Evolutionary conservation across 1,140 invertebrate species (phyloP), one percentile per base, ranked within the genome.

Genomic region (Dendroctonus ponderosae): DNA sequence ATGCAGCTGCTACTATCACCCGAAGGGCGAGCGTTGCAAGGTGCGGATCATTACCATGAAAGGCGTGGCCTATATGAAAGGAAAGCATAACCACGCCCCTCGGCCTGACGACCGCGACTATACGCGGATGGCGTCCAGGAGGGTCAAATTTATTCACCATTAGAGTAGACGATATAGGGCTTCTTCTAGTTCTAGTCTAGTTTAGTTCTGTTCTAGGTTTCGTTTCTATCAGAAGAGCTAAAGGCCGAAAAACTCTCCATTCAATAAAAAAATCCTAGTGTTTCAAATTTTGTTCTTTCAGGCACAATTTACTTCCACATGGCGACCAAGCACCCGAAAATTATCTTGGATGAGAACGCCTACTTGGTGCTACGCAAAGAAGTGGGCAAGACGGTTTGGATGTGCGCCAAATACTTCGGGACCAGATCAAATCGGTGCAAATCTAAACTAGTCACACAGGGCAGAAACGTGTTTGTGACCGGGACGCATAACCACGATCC

Each of bases 271-370:
- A 26, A 26, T 1, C 26, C 26, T 26, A 26, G 26, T 26, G 26
- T 26, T 26, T 26, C 26, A 26, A 26, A 26, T 26, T 26, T 26
- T 26, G 26, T 39, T 14, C 56, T 70, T 70, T 66, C 54, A 74
- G 72, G 68, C 41, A 56, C 65, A 51, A 72, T 74, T 41, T 69
- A 71, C 56, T 74, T 74, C 57, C 70, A 74, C 44, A 67, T 72
- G 42, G 72, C 66, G 15, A 74, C 70, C 40, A 74, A 74, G 56
- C 68, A 74, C 53, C 72, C 72, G 7, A 74, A 74, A 64, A 74
- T 74, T 9, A 67, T 74, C 6, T 52, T 74, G 44, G 71, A 74
- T 53, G 58, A 71, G 11, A 62, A 74, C 51, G 50, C 66, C 41
- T 74, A 66, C 57, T 12, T 72, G 7, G 67, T 74, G 7, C 62